phyloP scores from a whole-genome alignment of 2,797 vertebrate species.

The Enteromius unitaeniatus region DNA sequence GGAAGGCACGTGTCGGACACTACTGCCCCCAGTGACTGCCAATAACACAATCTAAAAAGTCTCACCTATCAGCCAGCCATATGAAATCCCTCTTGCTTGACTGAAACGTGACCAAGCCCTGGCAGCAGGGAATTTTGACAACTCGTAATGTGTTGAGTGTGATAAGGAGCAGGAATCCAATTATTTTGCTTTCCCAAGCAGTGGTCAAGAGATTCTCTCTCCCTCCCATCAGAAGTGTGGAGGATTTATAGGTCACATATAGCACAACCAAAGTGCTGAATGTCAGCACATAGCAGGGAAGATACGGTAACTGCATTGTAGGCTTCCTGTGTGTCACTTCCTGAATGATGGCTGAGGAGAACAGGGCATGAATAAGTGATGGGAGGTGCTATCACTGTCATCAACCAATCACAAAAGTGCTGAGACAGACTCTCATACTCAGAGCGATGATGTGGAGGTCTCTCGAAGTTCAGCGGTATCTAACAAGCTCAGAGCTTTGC shows the following conservation, averaged over 20 bases:
- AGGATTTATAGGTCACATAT: slow-evolving; percentile 64
- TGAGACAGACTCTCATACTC: slow-evolving; percentile 50
- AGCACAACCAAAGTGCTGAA: slow-evolving; percentile 59
- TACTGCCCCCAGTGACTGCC: slow-evolving; percentile 13
- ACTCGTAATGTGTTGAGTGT: slow-evolving; percentile 61
- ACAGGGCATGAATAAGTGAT: slow-evolving; percentile 57
- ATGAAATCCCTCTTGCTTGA: slow-evolving; percentile 62
- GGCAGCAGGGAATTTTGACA: slow-evolving; percentile 65
- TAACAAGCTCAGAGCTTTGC: slow-evolving; percentile 23
- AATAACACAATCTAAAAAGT: slow-evolving; percentile 54
- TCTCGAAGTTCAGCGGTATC: slow-evolving; percentile 43
- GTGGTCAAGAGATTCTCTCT: slow-evolving; percentile 55
- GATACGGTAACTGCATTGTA: slow-evolving; percentile 53
- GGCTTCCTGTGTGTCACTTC: slow-evolving; percentile 53
- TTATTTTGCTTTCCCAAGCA: slow-evolving; percentile 67
- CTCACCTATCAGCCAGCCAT: slow-evolving; percentile 63
- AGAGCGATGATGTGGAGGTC: slow-evolving; percentile 32
- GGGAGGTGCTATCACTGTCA: slow-evolving; percentile 54
- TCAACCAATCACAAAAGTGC: slow-evolving; percentile 58
- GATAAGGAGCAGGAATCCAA: slow-evolving; percentile 69
- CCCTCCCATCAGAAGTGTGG: slow-evolving; percentile 55
- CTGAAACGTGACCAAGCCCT: slow-evolving; percentile 61
- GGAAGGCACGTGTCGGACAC: slow-evolving; percentile 26
- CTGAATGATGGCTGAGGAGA: slow-evolving; percentile 53
- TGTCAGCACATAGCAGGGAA: slow-evolving; percentile 54